Conservation (phyloP, 1,140 invertebrate species). For the Radopholus similis region DNA sequence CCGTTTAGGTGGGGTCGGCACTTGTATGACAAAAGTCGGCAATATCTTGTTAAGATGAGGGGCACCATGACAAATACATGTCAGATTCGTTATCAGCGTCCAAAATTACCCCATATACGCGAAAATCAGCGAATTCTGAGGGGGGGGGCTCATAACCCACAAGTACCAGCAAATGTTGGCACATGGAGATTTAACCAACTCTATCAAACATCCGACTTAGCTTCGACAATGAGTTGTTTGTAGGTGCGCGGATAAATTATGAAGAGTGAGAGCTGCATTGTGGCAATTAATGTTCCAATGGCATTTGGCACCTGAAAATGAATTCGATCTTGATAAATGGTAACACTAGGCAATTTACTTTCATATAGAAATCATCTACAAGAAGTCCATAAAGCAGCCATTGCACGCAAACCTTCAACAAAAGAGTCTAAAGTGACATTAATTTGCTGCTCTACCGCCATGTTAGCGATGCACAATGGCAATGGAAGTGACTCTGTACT, state of each 20-base stretch:
- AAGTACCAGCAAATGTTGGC: no score
- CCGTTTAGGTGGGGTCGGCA: no score
- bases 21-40: no score
- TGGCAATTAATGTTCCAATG: slow-evolving; percentile 45
- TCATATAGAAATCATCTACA: slow-evolving; percentile 58
- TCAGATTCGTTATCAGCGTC: no score
- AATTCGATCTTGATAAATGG: background rate
- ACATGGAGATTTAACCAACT: background rate
- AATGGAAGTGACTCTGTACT: slow-evolving; percentile 54
- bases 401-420: slow-evolving; percentile 31
- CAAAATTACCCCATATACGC: no score
- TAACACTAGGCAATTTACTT: slow-evolving; percentile 35
- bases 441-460: no score
- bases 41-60: no score
- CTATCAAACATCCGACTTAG: background rate
- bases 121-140: no score
- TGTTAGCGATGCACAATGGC: slow-evolving; percentile 51
- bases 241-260: slow-evolving; percentile 49
- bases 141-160: no score
- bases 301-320: slow-evolving; percentile 53
- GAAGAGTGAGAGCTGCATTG: slow-evolving; percentile 55
- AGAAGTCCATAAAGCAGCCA: slow-evolving; percentile 56
- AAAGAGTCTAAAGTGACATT: slow-evolving; percentile 13
- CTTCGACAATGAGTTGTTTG: slow-evolving; percentile 11
- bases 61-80: no score